These are phyloP conservation scores for Myripristis jacobus DNA, from an alignment of 2,797 vertebrate species.

Conservation along the genomic window DNA sequence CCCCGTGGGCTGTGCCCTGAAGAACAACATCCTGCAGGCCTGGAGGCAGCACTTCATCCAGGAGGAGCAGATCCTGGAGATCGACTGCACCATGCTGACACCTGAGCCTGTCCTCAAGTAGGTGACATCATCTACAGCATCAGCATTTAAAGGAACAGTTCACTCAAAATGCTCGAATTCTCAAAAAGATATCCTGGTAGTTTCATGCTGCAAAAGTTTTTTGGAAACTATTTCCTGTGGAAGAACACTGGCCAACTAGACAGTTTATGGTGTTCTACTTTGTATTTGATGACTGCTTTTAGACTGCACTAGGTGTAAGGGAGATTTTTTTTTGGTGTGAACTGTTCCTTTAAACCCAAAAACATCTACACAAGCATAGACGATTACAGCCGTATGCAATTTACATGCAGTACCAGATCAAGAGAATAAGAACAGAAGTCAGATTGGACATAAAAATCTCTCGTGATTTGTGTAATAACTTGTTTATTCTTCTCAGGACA, in stretches of 20 bases:
- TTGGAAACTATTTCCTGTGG: too few species aligned
- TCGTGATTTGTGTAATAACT: background rate
- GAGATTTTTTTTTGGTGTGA: too few species aligned
- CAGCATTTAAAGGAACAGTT: too few species aligned
- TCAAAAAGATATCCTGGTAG: too few species aligned
- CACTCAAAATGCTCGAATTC: too few species aligned
- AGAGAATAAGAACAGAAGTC: background rate
- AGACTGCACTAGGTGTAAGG: too few species aligned
- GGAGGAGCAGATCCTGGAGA: conserved; percentile 98
- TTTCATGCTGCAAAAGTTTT: too few species aligned
- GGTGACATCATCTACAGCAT: conserved; percentile 30
- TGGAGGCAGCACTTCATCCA: conserved; percentile 99
- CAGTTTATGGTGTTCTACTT: too few species aligned
- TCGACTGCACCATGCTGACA: conserved; percentile 98
- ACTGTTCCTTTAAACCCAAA: too few species aligned
- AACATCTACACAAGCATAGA: too few species aligned
- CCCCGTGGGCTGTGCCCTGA: conserved; percentile 96
- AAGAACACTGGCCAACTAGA: too few species aligned
- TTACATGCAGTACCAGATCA: background rate
- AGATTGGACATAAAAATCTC: background rate
- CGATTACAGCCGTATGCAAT: background rate
- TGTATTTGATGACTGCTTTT: too few species aligned
- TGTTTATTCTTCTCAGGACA: conserved; percentile 79
- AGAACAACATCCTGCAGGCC: conserved; percentile 96
- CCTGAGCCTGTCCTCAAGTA: conserved; percentile 96